Evolutionary conservation across 2,113 vertebrate species (phyloP).

Genomic region (Tichodroma muraria): DNA sequence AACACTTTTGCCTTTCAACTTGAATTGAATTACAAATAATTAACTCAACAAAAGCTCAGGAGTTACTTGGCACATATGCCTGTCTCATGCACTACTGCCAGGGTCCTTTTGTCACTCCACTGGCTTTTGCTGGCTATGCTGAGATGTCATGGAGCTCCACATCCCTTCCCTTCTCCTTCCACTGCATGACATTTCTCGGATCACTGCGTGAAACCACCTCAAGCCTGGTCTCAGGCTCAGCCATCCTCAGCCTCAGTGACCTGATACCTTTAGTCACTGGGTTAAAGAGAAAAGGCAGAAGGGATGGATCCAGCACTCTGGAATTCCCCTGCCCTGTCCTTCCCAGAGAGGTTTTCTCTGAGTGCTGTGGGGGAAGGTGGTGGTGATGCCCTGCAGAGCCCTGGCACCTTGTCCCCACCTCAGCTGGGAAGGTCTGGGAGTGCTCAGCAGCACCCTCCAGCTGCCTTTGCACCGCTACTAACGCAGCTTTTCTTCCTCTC

Average conservation of each 20-base stretch:
- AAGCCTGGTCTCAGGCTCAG: background rate
- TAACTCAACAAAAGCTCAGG: background rate
- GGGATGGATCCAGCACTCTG: background rate
- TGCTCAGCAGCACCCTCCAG: background rate
- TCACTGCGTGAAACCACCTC: background rate
- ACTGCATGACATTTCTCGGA: rapidly evolving
- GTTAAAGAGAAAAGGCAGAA: background rate
- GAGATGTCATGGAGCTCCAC: background rate
- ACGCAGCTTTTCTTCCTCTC: background rate
- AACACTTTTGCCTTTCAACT: background rate
- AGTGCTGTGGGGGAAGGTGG: background rate
- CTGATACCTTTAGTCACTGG: rapidly evolving
- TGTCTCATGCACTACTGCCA: background rate
- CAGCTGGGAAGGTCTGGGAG: rapidly evolving
- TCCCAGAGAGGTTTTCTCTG: rapidly evolving
- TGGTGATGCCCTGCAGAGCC: background rate
- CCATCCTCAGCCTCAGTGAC: background rate
- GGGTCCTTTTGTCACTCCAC: background rate
- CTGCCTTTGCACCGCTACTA: background rate
- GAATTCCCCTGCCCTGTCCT: background rate
- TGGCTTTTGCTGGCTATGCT: background rate
- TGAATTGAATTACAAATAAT: background rate
- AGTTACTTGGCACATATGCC: background rate
- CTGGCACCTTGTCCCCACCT: background rate
- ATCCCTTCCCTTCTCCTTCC: background rate